phyloP scores from a whole-genome alignment of 2,888 invertebrate genomes.

The Acrobasis consociella region DNA sequence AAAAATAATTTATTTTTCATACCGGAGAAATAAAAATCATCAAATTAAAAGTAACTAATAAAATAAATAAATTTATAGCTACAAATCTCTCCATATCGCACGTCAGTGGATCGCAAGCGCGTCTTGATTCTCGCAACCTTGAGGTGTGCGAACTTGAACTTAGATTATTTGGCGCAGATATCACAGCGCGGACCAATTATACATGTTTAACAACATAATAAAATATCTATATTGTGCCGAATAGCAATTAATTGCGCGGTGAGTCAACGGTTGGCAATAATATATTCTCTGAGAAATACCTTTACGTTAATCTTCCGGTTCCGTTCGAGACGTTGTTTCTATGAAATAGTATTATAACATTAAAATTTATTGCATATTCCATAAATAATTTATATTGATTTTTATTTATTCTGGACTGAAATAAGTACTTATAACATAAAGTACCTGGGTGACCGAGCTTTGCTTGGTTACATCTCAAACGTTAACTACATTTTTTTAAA shows the following conservation, averaged over 20 bases:
- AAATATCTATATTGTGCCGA: neutral
- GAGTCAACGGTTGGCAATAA: conserved; percentile 1
- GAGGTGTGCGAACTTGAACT: conserved; percentile 33
- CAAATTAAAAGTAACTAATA: too few species aligned
- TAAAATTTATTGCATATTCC: too few species aligned
- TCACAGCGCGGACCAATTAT: conserved; percentile 9
- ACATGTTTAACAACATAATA: neutral
- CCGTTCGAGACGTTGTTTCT: neutral
- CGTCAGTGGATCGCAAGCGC: conserved; percentile 20
- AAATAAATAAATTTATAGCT: neutral
- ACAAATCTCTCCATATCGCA: neutral
- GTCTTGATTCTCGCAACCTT: conserved; percentile 26
- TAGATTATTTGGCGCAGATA: conserved; percentile 22
- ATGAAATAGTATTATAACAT: neutral
- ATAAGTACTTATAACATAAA: too few species aligned
- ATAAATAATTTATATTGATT: too few species aligned
- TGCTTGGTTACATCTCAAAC: too few species aligned
- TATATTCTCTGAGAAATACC: neutral
- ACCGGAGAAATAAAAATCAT: too few species aligned
- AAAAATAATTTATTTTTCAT: too few species aligned
- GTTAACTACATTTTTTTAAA: too few species aligned
- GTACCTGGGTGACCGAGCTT: too few species aligned
- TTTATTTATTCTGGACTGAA: too few species aligned
- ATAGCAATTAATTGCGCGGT: conserved; percentile 1
- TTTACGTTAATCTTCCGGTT: conserved; percentile 1